Conservation (phyloP, 2,797 vertebrate genomes). For the Champsocephalus gunnari region DNA sequence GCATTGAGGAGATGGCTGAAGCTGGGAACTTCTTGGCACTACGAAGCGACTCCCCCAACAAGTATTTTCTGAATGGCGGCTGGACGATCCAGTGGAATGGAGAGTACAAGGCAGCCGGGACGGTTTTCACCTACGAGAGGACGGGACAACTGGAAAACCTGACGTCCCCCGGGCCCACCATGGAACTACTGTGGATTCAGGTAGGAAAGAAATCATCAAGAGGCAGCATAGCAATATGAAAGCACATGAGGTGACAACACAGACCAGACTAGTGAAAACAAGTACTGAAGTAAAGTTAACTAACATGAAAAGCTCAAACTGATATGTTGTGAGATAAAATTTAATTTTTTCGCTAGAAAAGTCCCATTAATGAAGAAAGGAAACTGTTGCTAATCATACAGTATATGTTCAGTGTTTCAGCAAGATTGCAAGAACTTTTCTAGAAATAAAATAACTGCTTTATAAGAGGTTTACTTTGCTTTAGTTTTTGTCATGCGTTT, state of each 20-base stretch:
- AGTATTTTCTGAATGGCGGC: conserved; percentile 94
- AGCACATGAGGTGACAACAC: not conserved
- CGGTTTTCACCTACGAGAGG: conserved; percentile 93
- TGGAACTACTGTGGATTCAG: conserved; percentile 97
- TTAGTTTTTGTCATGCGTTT: not conserved
- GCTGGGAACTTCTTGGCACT: conserved; percentile 94
- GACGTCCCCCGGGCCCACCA: conserved; percentile 93
- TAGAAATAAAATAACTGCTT: not conserved
- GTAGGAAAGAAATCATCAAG: conserved; percentile 68
- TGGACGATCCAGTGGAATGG: conserved; percentile 98
- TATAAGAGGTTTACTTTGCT: not conserved
- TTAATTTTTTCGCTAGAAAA: not conserved
- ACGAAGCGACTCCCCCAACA: conserved; percentile 89
- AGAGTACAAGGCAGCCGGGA: conserved; percentile 93
- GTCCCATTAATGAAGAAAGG: too few relatives aligned
- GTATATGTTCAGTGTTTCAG: not conserved
- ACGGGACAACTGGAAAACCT: conserved; percentile 93
- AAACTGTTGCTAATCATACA: too few relatives aligned
- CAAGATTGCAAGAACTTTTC: not conserved
- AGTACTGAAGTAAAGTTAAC: not conserved
- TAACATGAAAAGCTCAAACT: not conserved
- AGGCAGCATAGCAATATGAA: not conserved
- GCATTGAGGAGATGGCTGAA: conserved; percentile 92
- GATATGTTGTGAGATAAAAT: not conserved
- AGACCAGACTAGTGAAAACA: not conserved